phyloP scores from a whole-genome alignment of 2,888 invertebrate genomes.

The Aphodius granarius region DNA sequence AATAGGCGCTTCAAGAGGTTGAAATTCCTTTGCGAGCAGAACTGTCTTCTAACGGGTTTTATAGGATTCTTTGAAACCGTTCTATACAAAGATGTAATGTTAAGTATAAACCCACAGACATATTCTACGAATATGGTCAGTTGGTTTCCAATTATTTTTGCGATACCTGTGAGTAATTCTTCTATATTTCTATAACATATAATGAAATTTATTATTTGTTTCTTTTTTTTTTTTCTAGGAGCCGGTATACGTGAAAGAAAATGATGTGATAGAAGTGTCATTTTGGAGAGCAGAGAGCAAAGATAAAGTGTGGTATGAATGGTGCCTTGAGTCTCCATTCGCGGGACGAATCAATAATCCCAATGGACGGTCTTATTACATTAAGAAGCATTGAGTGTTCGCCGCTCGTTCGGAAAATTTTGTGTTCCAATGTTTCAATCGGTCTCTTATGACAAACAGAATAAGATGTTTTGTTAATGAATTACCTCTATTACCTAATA shows the following conservation, averaged over 20 bases:
- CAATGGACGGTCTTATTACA: conserved; percentile 72
- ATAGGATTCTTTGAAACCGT: conserved; percentile 93
- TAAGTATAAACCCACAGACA: conserved; percentile 89
- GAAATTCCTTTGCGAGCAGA: conserved; percentile 70
- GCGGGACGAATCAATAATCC: conserved; percentile 68
- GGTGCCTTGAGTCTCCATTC: conserved; percentile 72
- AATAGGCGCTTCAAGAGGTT: conserved; percentile 74
- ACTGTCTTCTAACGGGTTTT: conserved; percentile 89
- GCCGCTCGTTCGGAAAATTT: neutral
- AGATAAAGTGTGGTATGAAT: conserved; percentile 95
- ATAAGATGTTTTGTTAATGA: neutral
- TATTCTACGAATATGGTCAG: conserved; percentile 93
- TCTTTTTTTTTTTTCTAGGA: conserved; percentile 56
- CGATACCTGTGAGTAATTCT: conserved; percentile 69
- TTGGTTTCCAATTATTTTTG: conserved; percentile 98
- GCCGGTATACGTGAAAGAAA: conserved; percentile 71
- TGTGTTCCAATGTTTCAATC: neutral
- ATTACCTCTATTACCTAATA: neutral
- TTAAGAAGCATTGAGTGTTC: conserved; percentile 50
- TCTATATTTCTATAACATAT: too few species aligned
- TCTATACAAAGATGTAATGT: conserved; percentile 78
- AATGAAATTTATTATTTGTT: conserved; percentile 5
- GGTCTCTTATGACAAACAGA: neutral
- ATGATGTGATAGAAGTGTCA: conserved; percentile 72
- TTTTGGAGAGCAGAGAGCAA: conserved; percentile 84